Evolutionary conservation across 2,797 vertebrate species (phyloP).

Genomic region (Danionella dracula): DNA sequence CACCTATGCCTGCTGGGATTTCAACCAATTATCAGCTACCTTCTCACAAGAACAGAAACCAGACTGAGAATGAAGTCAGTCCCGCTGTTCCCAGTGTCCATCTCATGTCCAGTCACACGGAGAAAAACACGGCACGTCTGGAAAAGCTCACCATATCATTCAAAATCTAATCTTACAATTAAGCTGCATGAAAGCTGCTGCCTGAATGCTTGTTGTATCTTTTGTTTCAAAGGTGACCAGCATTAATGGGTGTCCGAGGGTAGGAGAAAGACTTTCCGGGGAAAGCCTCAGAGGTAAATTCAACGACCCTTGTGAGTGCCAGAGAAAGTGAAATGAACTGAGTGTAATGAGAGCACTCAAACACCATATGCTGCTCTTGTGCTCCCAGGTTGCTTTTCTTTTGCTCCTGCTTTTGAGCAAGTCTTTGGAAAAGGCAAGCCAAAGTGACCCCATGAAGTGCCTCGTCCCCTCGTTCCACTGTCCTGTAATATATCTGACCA

Average conservation of each 20-base stretch:
- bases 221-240: constrained; percentile 54
- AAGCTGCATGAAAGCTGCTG: constrained; percentile 42
- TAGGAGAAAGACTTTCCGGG: constrained; percentile 49
- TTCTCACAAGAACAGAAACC: constrained; percentile 47
- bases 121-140: constrained; percentile 67
- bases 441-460: constrained; percentile 50
- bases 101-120: constrained; percentile 52
- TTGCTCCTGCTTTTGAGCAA: constrained; percentile 48
- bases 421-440: constrained; percentile 71
- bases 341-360: constrained; percentile 70
- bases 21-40: constrained; percentile 68
- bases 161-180: constrained; percentile 57
- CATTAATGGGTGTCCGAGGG: constrained; percentile 44
- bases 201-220: constrained; percentile 55
- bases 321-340: constrained; percentile 45
- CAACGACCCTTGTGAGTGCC: constrained; percentile 57
- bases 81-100: constrained; percentile 54
- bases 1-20: constrained; percentile 65
- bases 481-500: constrained; percentile 53
- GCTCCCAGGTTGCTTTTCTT: constrained; percentile 64
- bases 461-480: constrained; percentile 56
- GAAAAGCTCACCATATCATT: constrained; percentile 49
- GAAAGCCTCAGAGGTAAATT: constrained; percentile 60
- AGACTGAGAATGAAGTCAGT: background rate
- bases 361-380: constrained; percentile 66